Percentiles rank a stretch among this genome's conserved stretches.
Evolutionary conservation across 2,888 invertebrate genomes (phyloP).

Genomic region (Priocnemis perturbator): DNA sequence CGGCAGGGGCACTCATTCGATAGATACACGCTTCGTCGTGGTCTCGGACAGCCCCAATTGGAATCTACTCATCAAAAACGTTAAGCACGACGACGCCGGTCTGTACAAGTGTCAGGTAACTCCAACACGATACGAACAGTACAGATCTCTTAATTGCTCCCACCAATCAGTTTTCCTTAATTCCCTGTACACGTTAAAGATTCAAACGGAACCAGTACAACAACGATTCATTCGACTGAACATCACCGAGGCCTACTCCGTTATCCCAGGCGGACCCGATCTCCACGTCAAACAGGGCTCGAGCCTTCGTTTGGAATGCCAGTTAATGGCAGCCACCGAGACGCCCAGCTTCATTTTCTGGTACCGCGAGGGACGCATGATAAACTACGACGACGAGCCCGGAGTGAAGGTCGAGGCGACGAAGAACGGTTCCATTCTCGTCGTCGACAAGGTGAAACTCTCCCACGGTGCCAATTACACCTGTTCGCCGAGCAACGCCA

Average conservation of each 20-base stretch:
- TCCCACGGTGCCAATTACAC: conserved; percentile 74
- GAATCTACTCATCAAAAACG: conserved; percentile 74
- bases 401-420: conserved; percentile 77
- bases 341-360: conserved; percentile 86
- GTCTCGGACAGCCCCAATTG: conserved; percentile 65
- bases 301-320: conserved; percentile 83
- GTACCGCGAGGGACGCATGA: conserved; percentile 91
- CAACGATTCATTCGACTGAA: conserved; percentile 55
- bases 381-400: conserved; percentile 84
- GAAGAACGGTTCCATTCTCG: conserved; percentile 64
- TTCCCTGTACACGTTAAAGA: conserved; percentile 22
- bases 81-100: conserved; percentile 73
- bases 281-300: conserved; percentile 85
- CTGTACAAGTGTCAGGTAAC: conserved; percentile 75
- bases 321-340: conserved; percentile 82
- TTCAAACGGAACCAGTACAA: conserved; percentile 56
- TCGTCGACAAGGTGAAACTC: conserved; percentile 64
- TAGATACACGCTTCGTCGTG: conserved; percentile 59
- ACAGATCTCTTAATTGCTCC: too few relatives aligned
- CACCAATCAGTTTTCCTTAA: too few relatives aligned
- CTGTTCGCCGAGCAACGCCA: conserved; percentile 63
- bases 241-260: conserved; percentile 81
- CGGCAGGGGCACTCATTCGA: conserved; percentile 56
- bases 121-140: not conserved
- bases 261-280: conserved; percentile 83